Base-by-base conservation (phyloP, 2,113 vertebrate genomes). In the Poeciliopsis prolifica region DNA sequence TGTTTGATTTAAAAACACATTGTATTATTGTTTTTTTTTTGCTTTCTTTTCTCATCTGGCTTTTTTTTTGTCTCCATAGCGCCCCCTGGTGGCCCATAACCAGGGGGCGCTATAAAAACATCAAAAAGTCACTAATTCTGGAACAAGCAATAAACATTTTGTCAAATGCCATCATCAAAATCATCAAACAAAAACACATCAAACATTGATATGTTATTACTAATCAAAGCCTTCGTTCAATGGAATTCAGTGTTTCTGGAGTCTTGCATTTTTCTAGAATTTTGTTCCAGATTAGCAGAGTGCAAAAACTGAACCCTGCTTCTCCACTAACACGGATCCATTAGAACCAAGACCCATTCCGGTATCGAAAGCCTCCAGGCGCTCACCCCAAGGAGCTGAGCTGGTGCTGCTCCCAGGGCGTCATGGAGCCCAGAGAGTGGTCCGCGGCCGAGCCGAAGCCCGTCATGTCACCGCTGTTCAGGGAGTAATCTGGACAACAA, bases 381-480 rank as follows among this genome's bases (percentile, higher is more conserved):
- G 94, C 95, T 96, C 90, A 98, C 97, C 97, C 94, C 37, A 98
- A 94, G 71, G 96, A 96, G 92, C 93, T 94, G 5, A 96, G 90
- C 31, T 97, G 96, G 84, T 96, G 96, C 75, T 97, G 96, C 78
- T 98, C 97, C 97, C 97, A 98, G 78, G 96, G 93, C 1, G 96
- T 94, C 77, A 96, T 95, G 86, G 96, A 96, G 86, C 95, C 95
- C 64, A 97, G 68, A 77, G 95, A 95, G 77, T 95, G 91, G 87
- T 95, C 95, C 61, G 96, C 94, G 0, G 96, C 94, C 29, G 96
- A 95, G 88, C 88, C 92, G 91, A 98, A 98, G n/a, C 95, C 92
- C 9, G 96, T 95, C 91, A 98, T 93, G 80, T 98, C 97, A 19
- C 96, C 95, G 0, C 96, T 96, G 91, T 86, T 96, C 93, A 98